Evolutionary conservation across 1,140 invertebrate species (phyloP).

Genomic region (Trichogramma pretiosum): DNA sequence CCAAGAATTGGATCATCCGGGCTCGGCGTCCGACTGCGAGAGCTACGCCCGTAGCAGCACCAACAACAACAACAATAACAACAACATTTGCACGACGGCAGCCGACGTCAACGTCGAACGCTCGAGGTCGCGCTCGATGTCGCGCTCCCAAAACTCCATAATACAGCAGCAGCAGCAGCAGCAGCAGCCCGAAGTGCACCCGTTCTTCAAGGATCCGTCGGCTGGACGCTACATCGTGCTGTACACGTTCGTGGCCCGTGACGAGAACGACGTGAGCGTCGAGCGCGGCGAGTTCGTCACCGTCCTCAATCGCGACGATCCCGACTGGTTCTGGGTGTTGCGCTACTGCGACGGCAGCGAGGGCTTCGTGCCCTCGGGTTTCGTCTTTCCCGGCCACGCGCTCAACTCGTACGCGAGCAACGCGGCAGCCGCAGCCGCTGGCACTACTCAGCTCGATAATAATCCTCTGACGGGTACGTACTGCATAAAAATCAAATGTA

Average conservation of each 20-base stretch:
- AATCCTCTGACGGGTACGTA: too few relatives aligned
- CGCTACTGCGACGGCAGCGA: slow-evolving; percentile 80
- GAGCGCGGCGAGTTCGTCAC: slow-evolving; percentile 91
- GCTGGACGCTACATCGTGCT: slow-evolving; percentile 80
- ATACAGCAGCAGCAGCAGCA: slow-evolving; percentile 52
- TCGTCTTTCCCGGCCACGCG: slow-evolving; percentile 72
- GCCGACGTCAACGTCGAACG: too few relatives aligned
- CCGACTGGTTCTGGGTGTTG: slow-evolving; percentile 93
- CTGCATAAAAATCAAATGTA: too few relatives aligned
- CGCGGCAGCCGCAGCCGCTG: slow-evolving; percentile 33
- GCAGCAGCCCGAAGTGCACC: slow-evolving; percentile 64
- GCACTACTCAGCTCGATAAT: too few relatives aligned
- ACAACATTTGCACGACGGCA: too few relatives aligned
- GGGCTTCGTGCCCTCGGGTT: slow-evolving; percentile 92
- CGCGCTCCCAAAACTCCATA: slow-evolving; percentile 51
- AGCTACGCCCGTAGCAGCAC: slow-evolving; percentile 51
- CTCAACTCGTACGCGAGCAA: slow-evolving; percentile 40
- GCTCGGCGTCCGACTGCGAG: slow-evolving; percentile 55
- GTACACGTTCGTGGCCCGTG: slow-evolving; percentile 84
- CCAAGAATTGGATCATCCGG: slow-evolving; percentile 45
- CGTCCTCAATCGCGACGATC: slow-evolving; percentile 85
- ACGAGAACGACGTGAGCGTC: slow-evolving; percentile 91
- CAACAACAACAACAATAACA: slow-evolving; percentile 41
- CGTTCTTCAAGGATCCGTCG: slow-evolving; percentile 85
- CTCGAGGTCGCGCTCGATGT: slow-evolving; percentile 44